Conservation (phyloP, 2,797 vertebrate species). For the Allobates femoralis region DNA sequence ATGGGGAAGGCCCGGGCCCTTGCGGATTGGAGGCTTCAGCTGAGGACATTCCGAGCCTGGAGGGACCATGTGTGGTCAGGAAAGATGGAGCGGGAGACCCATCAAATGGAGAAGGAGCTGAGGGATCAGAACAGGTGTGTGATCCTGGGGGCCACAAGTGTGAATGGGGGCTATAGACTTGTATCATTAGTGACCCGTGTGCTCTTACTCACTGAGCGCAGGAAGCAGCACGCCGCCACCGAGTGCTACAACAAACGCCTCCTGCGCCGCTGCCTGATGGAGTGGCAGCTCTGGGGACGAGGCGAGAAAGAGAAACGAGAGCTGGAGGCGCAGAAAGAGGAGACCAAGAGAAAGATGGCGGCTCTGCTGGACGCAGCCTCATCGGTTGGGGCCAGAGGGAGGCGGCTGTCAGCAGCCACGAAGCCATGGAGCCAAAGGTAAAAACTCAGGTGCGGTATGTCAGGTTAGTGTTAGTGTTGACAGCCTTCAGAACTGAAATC, state of each 20-base stretch:
- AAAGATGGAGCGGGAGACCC: conserved; percentile 77
- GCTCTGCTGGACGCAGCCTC: conserved; percentile 80
- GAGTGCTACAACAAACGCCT: conserved; percentile 80
- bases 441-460: too few species aligned
- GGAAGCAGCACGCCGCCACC: conserved; percentile 76
- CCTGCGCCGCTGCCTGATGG: conserved; percentile 78
- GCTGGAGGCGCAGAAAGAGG: conserved; percentile 80
- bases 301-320: conserved; percentile 75
- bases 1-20: conserved; percentile 86
- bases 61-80: conserved; percentile 79
- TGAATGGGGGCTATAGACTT: neutral
- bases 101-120: conserved; percentile 79
- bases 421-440: conserved; percentile 52
- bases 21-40: conserved; percentile 87
- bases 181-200: neutral
- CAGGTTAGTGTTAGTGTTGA: neutral
- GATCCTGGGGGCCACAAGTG: neutral
- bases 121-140: conserved; percentile 86
- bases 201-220: conserved; percentile 49
- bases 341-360: conserved; percentile 86
- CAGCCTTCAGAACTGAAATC: neutral
- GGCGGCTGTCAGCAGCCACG: conserved; percentile 10
- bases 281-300: conserved; percentile 83
- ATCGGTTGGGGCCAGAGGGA: conserved; percentile 66
- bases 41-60: conserved; percentile 86